Evolutionary conservation across 1,140 invertebrate species (phyloP), one percentile per base, ranked within the genome.

Genomic region (Alviniconcha marisindica): DNA sequence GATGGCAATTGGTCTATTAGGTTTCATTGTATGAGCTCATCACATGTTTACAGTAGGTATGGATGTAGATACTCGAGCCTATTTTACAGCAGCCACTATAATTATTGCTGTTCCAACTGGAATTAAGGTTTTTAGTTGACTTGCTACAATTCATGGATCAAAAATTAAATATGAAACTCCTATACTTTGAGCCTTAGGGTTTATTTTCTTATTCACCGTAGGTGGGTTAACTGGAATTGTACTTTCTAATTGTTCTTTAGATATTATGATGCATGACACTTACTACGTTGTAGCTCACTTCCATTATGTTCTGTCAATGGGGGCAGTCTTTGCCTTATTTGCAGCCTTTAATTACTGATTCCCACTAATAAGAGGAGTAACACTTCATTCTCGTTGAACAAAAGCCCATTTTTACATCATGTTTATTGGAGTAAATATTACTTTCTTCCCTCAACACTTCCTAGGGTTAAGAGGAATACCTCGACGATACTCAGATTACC

Each of bases 251-350:
- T 95, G 95, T 77, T 95, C 95, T 76, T 92, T 96, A 91, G 96
- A 96, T 95, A 94, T 96, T 93, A 91, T 94, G 87, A 83, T 96
- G 38, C 95, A 96, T 94, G 95, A 96, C 91, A 96, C 95, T 36
- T 96, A 96, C 92, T 96, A 96, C 94, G 95, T 96, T 71, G 95
- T 96, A 77, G 95, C 95, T 74, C 96, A 96, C 93, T 96, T 96
- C 91, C 95, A 96, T 92, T 96, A 94, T 91, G 93, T 94, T 28
- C 87, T 93, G 33, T 88, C 84, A 15, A 89, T 91, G 73, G 91
- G 91, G 87, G 95, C 95, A 18, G 94, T 96, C 90, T 96, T 96
- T 94, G 94, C 95, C 76, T 95, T 96, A 94, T 94, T 96, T 93
- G 94, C 91, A 77, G 95, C 95, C 86, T 94, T 96, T 93, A 93